Evolutionary conservation across 2,888 invertebrate species (phyloP), one percentile per base, ranked within the genome.

Genomic region (Nematopogon swammerdamellus): DNA sequence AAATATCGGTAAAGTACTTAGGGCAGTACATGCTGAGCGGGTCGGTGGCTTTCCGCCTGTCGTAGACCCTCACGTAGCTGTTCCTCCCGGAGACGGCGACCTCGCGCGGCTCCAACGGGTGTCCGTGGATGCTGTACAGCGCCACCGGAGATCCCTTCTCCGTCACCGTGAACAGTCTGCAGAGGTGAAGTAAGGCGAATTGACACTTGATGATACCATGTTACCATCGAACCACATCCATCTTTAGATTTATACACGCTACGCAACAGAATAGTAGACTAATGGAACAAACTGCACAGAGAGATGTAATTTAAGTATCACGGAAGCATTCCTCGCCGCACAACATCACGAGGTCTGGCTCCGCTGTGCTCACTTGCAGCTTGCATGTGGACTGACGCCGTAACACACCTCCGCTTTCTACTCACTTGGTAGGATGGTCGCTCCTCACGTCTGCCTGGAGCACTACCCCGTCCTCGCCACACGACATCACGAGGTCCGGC

Each of bases 271-370:
- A n/a, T n/a, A n/a, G n/a, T n/a, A n/a, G n/a, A n/a, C n/a, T n/a
- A n/a, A n/a, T n/a, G n/a, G n/a, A n/a, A n/a, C n/a, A n/a, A n/a
- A n/a, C n/a, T n/a, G n/a, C n/a, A n/a, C n/a, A n/a, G n/a, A n/a
- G n/a, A n/a, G n/a, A n/a, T n/a, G n/a, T n/a, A n/a, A n/a, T n/a
- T n/a, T n/a, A n/a, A n/a, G n/a, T n/a, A n/a, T n/a, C n/a, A n/a
- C n/a, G n/a, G n/a, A n/a, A n/a, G n/a, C n/a, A n/a, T n/a, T 97
- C 96, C 74, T 96, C 95, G 1, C 95, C 96, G 56, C 89, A 93
- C 56, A 92, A 93, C 19, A 95, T 77, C 47, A 92, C 80, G 49
- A 88, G n/a, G n/a, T n/a, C n/a, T n/a, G n/a, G n/a, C n/a, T n/a
- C n/a, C n/a, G n/a, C n/a, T n/a, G n/a, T n/a, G n/a, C n/a, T n/a